These are phyloP conservation scores for Catharus bicknelli DNA, from an alignment of 2,113 vertebrate genomes.

Conservation along the genomic window DNA sequence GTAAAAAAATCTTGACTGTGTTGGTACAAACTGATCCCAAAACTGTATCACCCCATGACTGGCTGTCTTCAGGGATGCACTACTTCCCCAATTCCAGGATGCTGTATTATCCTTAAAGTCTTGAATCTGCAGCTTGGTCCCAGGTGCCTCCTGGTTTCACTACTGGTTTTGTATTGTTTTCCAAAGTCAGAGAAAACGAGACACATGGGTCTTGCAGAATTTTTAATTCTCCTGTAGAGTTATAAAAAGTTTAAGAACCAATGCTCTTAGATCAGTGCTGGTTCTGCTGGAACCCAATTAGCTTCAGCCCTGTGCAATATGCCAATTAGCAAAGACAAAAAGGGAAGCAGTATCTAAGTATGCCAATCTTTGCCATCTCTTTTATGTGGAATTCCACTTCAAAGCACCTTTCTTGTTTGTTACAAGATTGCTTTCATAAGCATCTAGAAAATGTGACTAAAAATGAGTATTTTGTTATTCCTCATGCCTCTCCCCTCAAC, in stretches of 20 bases:
- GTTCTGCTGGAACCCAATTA: neutral
- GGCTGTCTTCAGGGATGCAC: neutral
- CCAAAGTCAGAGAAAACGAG: neutral
- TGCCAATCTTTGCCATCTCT: neutral
- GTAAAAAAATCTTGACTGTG: neutral
- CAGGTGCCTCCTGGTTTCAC: neutral
- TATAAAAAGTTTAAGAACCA: neutral
- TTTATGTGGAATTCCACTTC: conserved; percentile 31
- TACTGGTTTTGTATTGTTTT: neutral
- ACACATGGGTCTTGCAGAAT: neutral
- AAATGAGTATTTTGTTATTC: conserved; percentile 24
- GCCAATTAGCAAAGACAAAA: conserved; percentile 24
- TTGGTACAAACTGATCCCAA: neutral
- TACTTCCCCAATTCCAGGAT: neutral
- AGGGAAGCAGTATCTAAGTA: neutral
- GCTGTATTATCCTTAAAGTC: neutral
- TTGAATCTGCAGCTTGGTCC: neutral
- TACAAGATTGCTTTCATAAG: conserved; percentile 25
- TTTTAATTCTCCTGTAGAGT: neutral
- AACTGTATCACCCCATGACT: neutral
- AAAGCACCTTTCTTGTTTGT: conserved; percentile 6
- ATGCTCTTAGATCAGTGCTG: neutral
- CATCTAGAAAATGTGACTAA: neutral
- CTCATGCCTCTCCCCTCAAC: neutral
- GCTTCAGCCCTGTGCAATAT: neutral